Percentiles rank a stretch among this genome's conserved stretches.
Conservation (phyloP, 1,140 invertebrate species). For the Psilanteris sp. region DNA sequence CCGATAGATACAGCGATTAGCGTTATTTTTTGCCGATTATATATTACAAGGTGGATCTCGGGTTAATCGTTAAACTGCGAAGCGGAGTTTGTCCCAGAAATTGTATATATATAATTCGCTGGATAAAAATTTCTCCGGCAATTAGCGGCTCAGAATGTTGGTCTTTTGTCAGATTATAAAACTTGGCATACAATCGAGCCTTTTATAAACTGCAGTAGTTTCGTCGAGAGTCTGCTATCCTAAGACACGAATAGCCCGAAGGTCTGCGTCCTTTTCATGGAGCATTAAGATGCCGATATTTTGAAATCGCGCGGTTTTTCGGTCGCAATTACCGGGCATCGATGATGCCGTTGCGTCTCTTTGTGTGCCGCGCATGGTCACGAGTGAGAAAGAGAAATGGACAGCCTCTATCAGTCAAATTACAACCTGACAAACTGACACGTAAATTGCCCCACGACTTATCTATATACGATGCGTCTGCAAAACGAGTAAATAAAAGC, state of each 20-base stretch:
- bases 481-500: constrained; percentile 40
- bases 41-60: too few species aligned
- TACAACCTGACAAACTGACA: constrained; percentile 77
- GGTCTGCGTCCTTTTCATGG: constrained; percentile 47
- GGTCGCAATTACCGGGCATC: constrained; percentile 71
- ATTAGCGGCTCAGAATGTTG: constrained; percentile 25
- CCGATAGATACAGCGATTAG: too few species aligned
- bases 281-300: constrained; percentile 73
- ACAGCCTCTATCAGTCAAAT: constrained; percentile 74
- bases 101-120: constrained; percentile 15
- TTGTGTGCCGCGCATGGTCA: constrained; percentile 55
- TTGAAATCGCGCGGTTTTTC: constrained; percentile 76
- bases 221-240: constrained; percentile 30
- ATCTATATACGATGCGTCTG: constrained; percentile 67
- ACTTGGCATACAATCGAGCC: constrained; percentile 29
- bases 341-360: constrained; percentile 59
- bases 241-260: constrained; percentile 57
- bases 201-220: constrained; percentile 79
- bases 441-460: constrained; percentile 75
- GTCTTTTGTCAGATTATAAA: constrained; percentile 58
- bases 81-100: constrained; percentile 18
- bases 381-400: constrained; percentile 57
- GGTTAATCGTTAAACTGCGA: too few species aligned
- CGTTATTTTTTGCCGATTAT: too few species aligned
- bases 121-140: constrained; percentile 27